Evolutionary conservation across 2,888 invertebrate genomes (phyloP), one percentile per base, ranked within the genome.

Genomic region (Lordiphosa andalusiaca): DNA sequence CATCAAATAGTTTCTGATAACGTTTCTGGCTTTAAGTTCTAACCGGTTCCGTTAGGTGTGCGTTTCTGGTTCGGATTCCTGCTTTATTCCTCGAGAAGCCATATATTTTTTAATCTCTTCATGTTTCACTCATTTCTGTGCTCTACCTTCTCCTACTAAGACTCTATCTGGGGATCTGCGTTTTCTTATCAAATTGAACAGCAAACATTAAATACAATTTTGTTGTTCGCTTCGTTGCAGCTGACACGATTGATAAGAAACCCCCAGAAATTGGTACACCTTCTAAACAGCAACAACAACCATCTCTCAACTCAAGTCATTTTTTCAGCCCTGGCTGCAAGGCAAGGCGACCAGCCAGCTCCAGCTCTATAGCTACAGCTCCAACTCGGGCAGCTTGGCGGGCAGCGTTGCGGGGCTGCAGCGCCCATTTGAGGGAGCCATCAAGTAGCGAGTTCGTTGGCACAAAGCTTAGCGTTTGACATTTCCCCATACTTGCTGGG

Each of bases 401-500:
- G 70, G 66, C 69, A 55, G 62, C 67, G 72, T 70, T 59, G 84
- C 76, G 80, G 76, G 83, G 85, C 83, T 76, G 80, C 81, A 82
- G 76, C 82, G 81, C 76, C 86, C 86, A 84, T 82, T 84, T 85
- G 85, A 74, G 71, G 74, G 84, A 85, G 74, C 87, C 88, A 89
- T 68, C 85, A 89, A 87, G 87, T 82, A 78, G 69, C 39, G 46
- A 61, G 83, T 84, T 85, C 71, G 67, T 65, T 58, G 69, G 69
- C 76, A 83, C 75, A 64, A 58, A 50, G 69, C 69, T 54, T 42
- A 71, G 80, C 82, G 83, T 88, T 86, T 88, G 88, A 89, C 88
- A 89, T 88, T 85, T 89, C 85, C 80, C 69, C 44, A 72, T 70
- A 86, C 88, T 88, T 89, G 75, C 67, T 88, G 86, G 88, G 30